phyloP scores from a whole-genome alignment of 2,888 invertebrate species.

The Chloroclysta siterata region DNA sequence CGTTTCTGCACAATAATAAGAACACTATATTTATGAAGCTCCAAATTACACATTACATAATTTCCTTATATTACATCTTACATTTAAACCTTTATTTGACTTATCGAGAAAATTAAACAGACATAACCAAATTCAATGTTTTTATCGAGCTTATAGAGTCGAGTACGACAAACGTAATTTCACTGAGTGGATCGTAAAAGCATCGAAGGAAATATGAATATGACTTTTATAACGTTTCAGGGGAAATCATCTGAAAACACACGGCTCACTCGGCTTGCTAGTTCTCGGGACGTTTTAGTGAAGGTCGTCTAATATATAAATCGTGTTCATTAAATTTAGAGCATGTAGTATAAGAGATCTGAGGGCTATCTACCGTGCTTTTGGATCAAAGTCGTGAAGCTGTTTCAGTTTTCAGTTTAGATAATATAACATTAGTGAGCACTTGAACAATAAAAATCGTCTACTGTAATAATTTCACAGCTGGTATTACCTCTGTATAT shows the following conservation, averaged over 20 bases:
- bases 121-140: constrained; percentile 40
- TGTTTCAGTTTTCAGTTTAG: too few species aligned
- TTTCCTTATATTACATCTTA: too few species aligned
- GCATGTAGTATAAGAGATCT: too few species aligned
- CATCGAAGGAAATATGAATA: constrained; percentile 53
- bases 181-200: constrained; percentile 57
- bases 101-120: constrained; percentile 29
- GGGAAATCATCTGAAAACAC: constrained; percentile 54
- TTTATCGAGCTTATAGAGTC: constrained; percentile 41
- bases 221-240: constrained; percentile 55
- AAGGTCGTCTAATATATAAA: constrained; percentile 37
- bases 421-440: constrained; percentile 1
- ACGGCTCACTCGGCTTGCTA: constrained; percentile 25
- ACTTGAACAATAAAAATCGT: constrained; percentile 5
- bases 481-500: constrained; percentile 15
- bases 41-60: too few species aligned
- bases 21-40: neutral
- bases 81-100: constrained; percentile 1
- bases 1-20: constrained; percentile 87
- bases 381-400: too few species aligned
- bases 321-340: too few species aligned
- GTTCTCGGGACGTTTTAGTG: constrained; percentile 30
- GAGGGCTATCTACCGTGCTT: too few species aligned
- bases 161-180: constrained; percentile 49
- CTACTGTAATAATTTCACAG: constrained; percentile 13